These are phyloP conservation scores for Andrena cerasifolii DNA, from an alignment of 1,140 invertebrate species.

Conservation along the genomic window DNA sequence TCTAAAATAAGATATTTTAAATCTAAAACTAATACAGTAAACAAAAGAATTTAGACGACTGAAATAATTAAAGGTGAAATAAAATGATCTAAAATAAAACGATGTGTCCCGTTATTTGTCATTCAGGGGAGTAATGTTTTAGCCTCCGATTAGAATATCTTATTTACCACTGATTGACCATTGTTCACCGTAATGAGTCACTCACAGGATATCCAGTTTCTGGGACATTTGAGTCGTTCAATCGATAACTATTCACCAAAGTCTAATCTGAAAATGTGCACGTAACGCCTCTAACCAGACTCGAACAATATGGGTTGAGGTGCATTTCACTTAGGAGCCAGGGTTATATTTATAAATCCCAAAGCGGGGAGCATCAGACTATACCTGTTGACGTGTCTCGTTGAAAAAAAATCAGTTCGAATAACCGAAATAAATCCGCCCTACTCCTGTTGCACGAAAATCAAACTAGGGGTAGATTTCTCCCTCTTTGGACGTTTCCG, in stretches of 20 bases:
- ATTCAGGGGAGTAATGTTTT: no score
- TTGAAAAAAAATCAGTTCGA: background rate
- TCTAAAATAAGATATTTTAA: no score
- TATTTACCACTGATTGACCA: no score
- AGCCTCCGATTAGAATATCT: no score
- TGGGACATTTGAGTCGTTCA: background rate
- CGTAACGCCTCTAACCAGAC: background rate
- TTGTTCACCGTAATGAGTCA: no score
- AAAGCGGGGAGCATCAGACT: background rate
- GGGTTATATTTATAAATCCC: conserved; percentile 47
- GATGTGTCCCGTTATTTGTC: no score
- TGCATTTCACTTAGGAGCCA: background rate
- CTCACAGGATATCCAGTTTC: no score
- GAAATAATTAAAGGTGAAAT: no score
- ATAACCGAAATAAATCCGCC: background rate
- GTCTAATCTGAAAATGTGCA: background rate
- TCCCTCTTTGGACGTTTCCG: background rate
- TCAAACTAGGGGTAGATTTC: background rate
- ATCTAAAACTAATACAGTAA: no score
- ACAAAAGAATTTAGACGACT: no score
- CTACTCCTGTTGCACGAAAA: background rate
- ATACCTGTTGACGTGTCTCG: conserved; percentile 7
- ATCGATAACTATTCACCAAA: background rate
- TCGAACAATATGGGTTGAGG: background rate
- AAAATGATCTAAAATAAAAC: no score